Evolutionary conservation across 2,113 vertebrate genomes (phyloP).

Genomic region (Larimichthys polyactis): DNA sequence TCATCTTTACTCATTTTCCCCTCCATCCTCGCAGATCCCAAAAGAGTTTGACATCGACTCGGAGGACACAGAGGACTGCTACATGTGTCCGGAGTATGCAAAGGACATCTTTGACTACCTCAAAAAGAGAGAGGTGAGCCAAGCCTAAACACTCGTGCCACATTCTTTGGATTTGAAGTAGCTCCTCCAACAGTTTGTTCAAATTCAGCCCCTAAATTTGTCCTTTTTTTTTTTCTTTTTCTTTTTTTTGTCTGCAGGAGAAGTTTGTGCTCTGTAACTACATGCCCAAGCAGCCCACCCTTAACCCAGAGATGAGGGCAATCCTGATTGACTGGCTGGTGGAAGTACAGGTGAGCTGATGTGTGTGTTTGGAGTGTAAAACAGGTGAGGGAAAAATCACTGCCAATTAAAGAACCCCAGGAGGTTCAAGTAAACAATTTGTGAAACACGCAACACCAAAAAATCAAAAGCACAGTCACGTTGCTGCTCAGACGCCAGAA

Average conservation of each 20-base stretch:
- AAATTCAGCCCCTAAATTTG: too few species aligned
- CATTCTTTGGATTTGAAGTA: too few species aligned
- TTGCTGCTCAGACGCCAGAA: neutral
- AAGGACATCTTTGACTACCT: conserved; percentile 93
- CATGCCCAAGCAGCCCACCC: conserved; percentile 88
- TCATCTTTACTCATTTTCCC: neutral
- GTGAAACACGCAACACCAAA: neutral
- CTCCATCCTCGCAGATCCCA: conserved; percentile 67
- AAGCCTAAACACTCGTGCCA: too few species aligned
- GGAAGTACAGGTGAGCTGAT: conserved; percentile 91
- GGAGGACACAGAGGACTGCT: conserved; percentile 80
- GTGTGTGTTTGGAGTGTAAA: neutral
- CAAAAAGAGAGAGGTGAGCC: conserved; percentile 89
- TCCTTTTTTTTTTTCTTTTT: too few species aligned
- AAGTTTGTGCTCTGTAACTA: conserved; percentile 88
- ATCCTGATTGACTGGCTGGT: conserved; percentile 97
- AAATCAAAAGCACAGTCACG: neutral
- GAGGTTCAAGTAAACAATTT: neutral
- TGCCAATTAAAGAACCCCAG: neutral
- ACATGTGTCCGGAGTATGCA: conserved; percentile 85
- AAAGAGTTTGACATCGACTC: conserved; percentile 86
- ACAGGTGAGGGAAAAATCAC: neutral
- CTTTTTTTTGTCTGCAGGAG: conserved; percentile 79
- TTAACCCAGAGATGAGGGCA: conserved; percentile 90
- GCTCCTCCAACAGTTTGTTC: too few species aligned